Evolutionary conservation across 1,140 invertebrate genomes (phyloP).

Genomic region (Andricus grossulariae): DNA sequence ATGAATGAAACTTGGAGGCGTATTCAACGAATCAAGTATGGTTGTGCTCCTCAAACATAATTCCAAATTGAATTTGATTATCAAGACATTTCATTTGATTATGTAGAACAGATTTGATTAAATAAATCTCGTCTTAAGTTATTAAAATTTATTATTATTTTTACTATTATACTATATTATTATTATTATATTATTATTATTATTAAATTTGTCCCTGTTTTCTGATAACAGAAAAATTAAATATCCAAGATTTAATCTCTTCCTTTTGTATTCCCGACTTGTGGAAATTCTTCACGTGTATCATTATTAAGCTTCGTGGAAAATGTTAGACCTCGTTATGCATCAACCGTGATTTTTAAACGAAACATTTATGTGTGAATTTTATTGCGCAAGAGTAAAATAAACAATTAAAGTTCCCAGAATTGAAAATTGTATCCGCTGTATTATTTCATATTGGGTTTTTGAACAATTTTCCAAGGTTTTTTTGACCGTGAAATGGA

Average conservation of each 20-base stretch:
- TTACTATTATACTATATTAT: too few species aligned
- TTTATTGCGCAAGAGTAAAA: neutral
- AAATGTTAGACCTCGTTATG: neutral
- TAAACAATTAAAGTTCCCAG: neutral
- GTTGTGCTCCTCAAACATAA: too few species aligned
- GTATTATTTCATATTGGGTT: too few species aligned
- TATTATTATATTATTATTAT: too few species aligned
- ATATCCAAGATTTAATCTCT: neutral
- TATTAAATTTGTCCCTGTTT: neutral
- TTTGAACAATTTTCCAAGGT: neutral
- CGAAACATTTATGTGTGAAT: slow-evolving; percentile 15
- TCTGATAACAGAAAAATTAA: neutral
- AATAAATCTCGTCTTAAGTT: neutral
- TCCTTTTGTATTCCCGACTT: neutral
- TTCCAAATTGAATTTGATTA: too few species aligned
- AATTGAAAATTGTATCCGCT: neutral
- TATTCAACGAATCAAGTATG: too few species aligned
- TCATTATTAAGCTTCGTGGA: slow-evolving; percentile 10
- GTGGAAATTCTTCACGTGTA: neutral
- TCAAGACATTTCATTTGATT: too few species aligned
- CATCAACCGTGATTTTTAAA: neutral
- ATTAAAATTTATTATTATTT: too few species aligned
- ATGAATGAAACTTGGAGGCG: neutral
- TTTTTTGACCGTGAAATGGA: slow-evolving; percentile 17
- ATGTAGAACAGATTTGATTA: neutral